These are phyloP conservation scores for Vimba vimba DNA, from an alignment of 2,113 vertebrate genomes.

Conservation along the genomic window DNA sequence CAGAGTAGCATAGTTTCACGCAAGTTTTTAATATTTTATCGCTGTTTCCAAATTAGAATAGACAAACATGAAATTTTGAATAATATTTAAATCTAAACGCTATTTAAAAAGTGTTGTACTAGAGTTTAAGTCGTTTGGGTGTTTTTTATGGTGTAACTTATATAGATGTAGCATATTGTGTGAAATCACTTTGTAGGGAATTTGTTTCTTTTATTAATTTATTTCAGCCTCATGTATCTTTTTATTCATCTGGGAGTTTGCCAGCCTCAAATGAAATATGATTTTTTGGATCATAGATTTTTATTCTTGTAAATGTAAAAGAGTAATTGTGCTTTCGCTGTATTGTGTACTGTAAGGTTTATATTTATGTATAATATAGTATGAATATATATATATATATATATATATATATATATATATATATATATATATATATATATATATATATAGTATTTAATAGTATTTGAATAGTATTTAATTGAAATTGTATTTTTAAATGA, in stretches of 20 bases:
- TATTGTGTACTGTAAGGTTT: background rate
- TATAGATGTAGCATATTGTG: background rate
- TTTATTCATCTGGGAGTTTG: constrained; percentile 1
- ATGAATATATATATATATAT: background rate
- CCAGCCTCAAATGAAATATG: constrained; percentile 1
- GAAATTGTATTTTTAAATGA: no score
- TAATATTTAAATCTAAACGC: background rate
- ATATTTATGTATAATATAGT: background rate
- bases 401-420: background rate
- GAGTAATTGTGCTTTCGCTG: background rate
- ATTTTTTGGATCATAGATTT: background rate
- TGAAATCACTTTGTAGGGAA: background rate
- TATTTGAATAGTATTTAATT: no score
- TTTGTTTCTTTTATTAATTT: constrained; percentile 34
- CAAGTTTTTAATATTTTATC: constrained; percentile 13
- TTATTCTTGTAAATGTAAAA: background rate
- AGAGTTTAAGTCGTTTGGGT: background rate
- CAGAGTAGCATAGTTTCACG: background rate
- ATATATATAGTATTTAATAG: background rate
- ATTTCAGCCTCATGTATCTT: constrained; percentile 19
- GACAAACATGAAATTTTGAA: background rate
- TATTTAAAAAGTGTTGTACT: background rate
- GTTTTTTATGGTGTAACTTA: background rate
- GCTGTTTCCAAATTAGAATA: constrained; percentile 1
- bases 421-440: background rate